A percentile compares a stretch with the other conserved stretches of the same genome.
These are phyloP conservation scores for Cladorhizidae sp. DNA, from an alignment of 37 sponge, comb jelly and placozoan species.

Conservation along the genomic window DNA sequence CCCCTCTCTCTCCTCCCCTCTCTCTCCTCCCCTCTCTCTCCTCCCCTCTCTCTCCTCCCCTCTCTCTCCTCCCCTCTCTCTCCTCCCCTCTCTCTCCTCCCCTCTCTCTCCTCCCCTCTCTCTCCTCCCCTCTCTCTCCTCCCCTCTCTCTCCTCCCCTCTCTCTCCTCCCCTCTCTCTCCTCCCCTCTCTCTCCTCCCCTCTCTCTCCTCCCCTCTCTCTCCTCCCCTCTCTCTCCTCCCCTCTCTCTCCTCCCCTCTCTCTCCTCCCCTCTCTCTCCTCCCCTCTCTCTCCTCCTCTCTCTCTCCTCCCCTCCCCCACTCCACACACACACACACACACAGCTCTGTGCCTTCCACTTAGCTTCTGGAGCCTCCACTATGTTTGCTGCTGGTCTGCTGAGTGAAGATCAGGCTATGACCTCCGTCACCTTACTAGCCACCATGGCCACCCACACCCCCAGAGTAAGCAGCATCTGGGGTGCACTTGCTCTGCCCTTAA, in stretches of 20 bases:
- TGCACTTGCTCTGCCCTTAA: neutral
- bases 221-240: too few relatives aligned
- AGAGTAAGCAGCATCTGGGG: neutral
- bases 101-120: too few relatives aligned
- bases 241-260: neutral
- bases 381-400: neutral
- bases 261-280: neutral
- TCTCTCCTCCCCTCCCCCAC: neutral
- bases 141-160: too few relatives aligned
- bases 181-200: too few relatives aligned
- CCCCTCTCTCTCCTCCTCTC: too few relatives aligned
- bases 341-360: conserved; percentile 18
- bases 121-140: too few relatives aligned
- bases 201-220: too few relatives aligned
- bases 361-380: neutral
- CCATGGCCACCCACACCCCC: conserved; percentile 13
- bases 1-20: too few relatives aligned
- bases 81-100: neutral
- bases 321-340: too few relatives aligned
- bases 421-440: conserved; percentile 1
- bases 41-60: too few relatives aligned
- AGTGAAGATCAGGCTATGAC: conserved; percentile 18
- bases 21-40: too few relatives aligned
- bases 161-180: too few relatives aligned
- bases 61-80: neutral